A percentile compares a stretch with the other conserved stretches of the same genome.
These are phyloP conservation scores for Tineola bisselliella DNA, from an alignment of 2,888 invertebrate genomes.

Conservation along the genomic window DNA sequence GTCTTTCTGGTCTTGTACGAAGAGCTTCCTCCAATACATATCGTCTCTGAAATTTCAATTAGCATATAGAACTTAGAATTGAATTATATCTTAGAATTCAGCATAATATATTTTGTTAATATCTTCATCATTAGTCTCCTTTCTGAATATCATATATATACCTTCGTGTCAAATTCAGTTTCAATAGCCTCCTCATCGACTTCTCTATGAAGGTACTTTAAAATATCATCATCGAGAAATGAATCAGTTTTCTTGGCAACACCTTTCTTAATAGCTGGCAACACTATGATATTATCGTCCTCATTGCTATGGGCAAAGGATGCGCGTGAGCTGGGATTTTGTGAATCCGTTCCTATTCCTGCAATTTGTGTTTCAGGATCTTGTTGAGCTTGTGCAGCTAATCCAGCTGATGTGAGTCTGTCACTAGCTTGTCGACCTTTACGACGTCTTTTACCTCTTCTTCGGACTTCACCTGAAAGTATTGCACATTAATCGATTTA, in stretches of 20 bases:
- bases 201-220: constrained; percentile 73
- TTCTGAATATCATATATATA: constrained; percentile 23
- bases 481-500: not conserved
- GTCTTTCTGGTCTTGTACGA: constrained; percentile 56
- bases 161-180: constrained; percentile 74
- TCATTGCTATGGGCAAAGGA: constrained; percentile 65
- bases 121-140: too few relatives aligned
- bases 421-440: constrained; percentile 59
- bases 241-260: constrained; percentile 34
- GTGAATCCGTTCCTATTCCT: constrained; percentile 71
- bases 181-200: constrained; percentile 75
- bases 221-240: constrained; percentile 69
- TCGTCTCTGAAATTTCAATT: constrained; percentile 59
- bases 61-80: too few relatives aligned
- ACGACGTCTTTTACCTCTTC: constrained; percentile 69
- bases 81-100: too few relatives aligned
- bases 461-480: constrained; percentile 41
- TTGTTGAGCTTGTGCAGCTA: constrained; percentile 59
- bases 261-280: constrained; percentile 34
- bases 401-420: constrained; percentile 53
- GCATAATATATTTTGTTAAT: too few relatives aligned
- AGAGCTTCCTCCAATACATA: constrained; percentile 76
- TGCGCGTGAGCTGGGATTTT: constrained; percentile 73
- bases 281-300: constrained; percentile 32
- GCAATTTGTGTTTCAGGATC: constrained; percentile 80